Conservation (phyloP, 2,888 invertebrate species). For the Griposia aprilina region DNA sequence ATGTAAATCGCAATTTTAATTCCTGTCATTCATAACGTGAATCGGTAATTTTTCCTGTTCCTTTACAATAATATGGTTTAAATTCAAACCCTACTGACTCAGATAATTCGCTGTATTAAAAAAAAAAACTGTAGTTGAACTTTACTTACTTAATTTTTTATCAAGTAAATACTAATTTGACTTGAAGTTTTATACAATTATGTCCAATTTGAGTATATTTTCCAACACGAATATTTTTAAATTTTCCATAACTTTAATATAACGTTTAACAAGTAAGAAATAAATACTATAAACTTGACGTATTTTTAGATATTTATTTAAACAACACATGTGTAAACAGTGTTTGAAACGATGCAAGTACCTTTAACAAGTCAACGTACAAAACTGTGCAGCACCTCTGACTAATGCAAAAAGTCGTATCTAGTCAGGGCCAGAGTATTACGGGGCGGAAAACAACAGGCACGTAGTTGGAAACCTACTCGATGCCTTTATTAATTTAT, state of each 20-base stretch:
- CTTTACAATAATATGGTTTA: neutral
- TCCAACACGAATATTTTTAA: neutral
- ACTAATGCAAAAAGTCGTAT: constrained; percentile 85
- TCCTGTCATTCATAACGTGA: constrained; percentile 15
- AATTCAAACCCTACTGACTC: too few relatives aligned
- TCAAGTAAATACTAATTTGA: neutral
- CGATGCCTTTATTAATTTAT: constrained; percentile 29
- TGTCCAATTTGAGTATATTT: neutral
- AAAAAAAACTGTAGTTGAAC: neutral
- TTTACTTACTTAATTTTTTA: neutral
- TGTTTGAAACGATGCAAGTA: neutral
- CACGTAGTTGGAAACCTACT: constrained; percentile 64
- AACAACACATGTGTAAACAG: too few relatives aligned
- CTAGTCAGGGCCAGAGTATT: constrained; percentile 80
- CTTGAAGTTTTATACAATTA: neutral
- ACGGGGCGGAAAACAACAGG: constrained; percentile 80
- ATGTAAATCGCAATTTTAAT: constrained; percentile 52
- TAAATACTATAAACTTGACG: too few relatives aligned
- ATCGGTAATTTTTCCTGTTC: neutral
- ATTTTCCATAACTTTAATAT: neutral
- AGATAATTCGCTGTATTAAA: neutral
- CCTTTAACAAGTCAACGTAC: constrained; percentile 18
- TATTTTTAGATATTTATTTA: too few relatives aligned
- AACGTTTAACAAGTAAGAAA: neutral
- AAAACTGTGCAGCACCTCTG: constrained; percentile 79